Base-by-base conservation (phyloP, 2,113 vertebrate species). In the Caretta caretta region DNA sequence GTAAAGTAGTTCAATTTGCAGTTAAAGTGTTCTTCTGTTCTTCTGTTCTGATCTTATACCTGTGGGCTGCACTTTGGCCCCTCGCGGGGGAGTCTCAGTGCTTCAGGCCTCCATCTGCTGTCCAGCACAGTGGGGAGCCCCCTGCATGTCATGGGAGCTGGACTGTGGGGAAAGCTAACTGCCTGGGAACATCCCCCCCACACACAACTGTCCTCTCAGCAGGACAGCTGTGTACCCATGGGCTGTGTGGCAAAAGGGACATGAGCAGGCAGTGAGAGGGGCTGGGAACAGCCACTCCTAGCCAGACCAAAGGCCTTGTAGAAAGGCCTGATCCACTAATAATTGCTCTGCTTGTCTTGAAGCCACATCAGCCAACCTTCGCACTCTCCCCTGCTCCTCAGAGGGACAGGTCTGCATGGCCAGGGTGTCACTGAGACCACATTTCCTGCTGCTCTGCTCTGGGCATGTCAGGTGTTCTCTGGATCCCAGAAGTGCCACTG, bases 341-440 rank as follows among this genome's bases (percentile, higher is more conserved):
- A 72, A 10, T 17, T 38, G 35, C 35, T 20, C 17, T 72, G n/a
- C n/a, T 38, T 38, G 19, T 20, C 19, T 72, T 72, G 35, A 72
- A 72, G 35, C n/a, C 16, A 38, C 65, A 20, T 69, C n/a, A 20
- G 19, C 65, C 65, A 69, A 38, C 35, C 65, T 38, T 38, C 65
- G 19, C 19, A 17, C 9, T 19, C 8, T 17, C 65, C 7, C 35
- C 8, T 0, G 1, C 19, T 8, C 17, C 35, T 8, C 35, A 5
- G 65, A 69, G 17, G 65, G 35, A 20, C 65, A 17, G 35, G 35
- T 19, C 65, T 38, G 19, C 65, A 69, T 4, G 3, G 17, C 29
- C 65, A 20, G 65, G 65, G n/a, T 38, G 35, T 38, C 62, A 62
- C 31, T 65, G 62, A 62, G 29, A 62, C 13, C 27, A 62, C 53